Percentiles rank a stretch among this genome's conserved stretches.
phyloP scores from a whole-genome alignment of 2,888 invertebrate genomes.

The Trichacis sp. region DNA sequence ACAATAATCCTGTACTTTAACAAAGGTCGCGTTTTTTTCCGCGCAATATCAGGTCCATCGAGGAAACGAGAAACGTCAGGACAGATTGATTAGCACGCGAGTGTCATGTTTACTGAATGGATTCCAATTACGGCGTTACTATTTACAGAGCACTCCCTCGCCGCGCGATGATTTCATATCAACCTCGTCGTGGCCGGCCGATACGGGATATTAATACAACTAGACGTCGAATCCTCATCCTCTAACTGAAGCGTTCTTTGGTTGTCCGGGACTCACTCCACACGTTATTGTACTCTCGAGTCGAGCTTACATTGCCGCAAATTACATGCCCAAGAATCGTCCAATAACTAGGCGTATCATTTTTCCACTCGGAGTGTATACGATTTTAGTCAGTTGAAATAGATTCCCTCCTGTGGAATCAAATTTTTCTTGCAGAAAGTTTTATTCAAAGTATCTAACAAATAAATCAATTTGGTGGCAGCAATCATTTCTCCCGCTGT shows the following conservation, averaged over 20 bases:
- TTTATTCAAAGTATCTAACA: too few relatives aligned
- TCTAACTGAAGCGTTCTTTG: conserved; percentile 34
- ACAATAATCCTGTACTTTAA: too few relatives aligned
- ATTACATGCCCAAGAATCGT: conserved; percentile 31
- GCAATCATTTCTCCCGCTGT: too few relatives aligned
- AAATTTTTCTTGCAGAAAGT: too few relatives aligned
- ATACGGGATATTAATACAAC: conserved; percentile 67
- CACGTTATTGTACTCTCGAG: conserved; percentile 43
- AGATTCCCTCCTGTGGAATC: too few relatives aligned
- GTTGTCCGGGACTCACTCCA: conserved; percentile 30
- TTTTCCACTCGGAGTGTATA: too few relatives aligned
- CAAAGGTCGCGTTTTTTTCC: too few relatives aligned
- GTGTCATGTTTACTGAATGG: conserved; percentile 62
- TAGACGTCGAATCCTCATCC: conserved; percentile 54
- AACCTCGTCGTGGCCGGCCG: conserved; percentile 54
- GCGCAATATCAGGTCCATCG: too few relatives aligned
- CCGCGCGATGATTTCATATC: conserved; percentile 63
- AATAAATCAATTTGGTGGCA: too few relatives aligned
- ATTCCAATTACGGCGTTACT: conserved; percentile 65
- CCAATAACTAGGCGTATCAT: neutral
- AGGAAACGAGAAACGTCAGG: conserved; percentile 47
- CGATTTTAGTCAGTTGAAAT: too few relatives aligned
- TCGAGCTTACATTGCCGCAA: conserved; percentile 40
- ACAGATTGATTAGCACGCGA: conserved; percentile 64
- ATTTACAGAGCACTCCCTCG: conserved; percentile 66